Percentiles rank a stretch among this genome's conserved stretches.
Evolutionary conservation across 2,113 vertebrate genomes (phyloP).

Genomic region (Phycodurus eques): DNA sequence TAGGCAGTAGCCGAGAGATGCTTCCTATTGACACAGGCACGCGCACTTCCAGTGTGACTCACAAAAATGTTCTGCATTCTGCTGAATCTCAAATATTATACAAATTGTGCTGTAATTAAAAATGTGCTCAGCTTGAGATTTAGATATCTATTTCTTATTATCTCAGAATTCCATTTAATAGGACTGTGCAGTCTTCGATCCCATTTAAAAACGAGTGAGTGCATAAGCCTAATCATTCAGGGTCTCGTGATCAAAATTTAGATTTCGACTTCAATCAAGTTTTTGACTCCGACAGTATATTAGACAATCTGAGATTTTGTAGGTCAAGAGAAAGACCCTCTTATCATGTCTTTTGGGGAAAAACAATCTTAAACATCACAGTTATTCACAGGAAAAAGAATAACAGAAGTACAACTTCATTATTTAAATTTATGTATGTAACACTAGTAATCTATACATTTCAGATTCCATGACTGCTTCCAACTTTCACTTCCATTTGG

Average conservation of each 20-base stretch:
- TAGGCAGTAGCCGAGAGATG: conserved; percentile 59
- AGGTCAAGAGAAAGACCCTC: no score
- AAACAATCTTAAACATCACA: no score
- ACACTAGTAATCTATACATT: no score
- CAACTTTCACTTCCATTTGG: no score
- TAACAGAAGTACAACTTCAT: no score
- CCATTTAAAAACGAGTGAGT: neutral
- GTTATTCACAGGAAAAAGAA: no score
- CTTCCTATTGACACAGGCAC: conserved; percentile 48
- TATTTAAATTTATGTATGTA: no score
- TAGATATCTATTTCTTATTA: conserved; percentile 30
- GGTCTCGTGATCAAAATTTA: neutral
- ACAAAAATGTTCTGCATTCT: conserved; percentile 9
- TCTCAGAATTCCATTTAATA: conserved; percentile 27
- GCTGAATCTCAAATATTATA: neutral
- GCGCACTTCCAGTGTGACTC: conserved; percentile 2
- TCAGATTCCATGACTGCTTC: no score
- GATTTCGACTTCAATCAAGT: neutral
- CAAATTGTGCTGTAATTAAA: conserved; percentile 17
- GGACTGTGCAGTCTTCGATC: conserved; percentile 4
- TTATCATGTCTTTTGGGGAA: no score
- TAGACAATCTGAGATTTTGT: no score
- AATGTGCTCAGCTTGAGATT: conserved; percentile 33
- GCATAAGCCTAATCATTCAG: neutral
- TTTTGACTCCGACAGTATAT: no score